phyloP scores from a whole-genome alignment of 2,797 vertebrate genomes.

The Catostomus latipinnis region DNA sequence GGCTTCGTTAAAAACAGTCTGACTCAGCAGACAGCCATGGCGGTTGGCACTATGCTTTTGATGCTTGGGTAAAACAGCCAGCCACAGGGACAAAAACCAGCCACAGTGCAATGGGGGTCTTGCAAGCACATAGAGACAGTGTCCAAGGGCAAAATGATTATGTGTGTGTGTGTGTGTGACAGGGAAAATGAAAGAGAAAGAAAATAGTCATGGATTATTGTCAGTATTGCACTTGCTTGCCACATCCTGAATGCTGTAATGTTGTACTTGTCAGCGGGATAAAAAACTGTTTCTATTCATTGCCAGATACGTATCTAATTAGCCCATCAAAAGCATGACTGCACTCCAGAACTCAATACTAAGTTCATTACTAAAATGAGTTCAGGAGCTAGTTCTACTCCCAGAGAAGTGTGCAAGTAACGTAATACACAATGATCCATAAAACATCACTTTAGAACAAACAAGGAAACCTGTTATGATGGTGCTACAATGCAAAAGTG shows the following conservation, averaged over 20 bases:
- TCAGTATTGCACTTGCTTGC: conserved; percentile 52
- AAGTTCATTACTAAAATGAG: conserved; percentile 52
- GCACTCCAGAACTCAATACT: conserved; percentile 54
- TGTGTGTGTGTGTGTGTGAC: conserved; percentile 41
- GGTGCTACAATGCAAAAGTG: neutral
- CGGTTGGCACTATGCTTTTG: conserved; percentile 40
- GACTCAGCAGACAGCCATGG: conserved; percentile 73
- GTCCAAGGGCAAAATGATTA: conserved; percentile 60
- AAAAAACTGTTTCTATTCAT: conserved; percentile 49
- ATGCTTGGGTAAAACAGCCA: conserved; percentile 54
- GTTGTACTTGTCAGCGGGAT: conserved; percentile 52
- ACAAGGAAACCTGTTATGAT: neutral
- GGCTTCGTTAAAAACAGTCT: conserved; percentile 81
- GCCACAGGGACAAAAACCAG: conserved; percentile 71
- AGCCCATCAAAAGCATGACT: conserved; percentile 59
- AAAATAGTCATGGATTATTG: conserved; percentile 56
- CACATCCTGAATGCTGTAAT: conserved; percentile 52
- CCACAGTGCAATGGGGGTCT: conserved; percentile 65
- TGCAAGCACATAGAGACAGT: conserved; percentile 63
- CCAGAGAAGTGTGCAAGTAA: conserved; percentile 20
- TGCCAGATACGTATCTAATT: conserved; percentile 58
- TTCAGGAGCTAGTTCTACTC: conserved; percentile 30
- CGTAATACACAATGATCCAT: conserved; percentile 34
- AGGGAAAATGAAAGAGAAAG: neutral
- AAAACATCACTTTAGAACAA: conserved; percentile 23